Percentiles rank a stretch among this genome's conserved stretches.
These are phyloP conservation scores for Lerema accius DNA, from an alignment of 1,140 invertebrate genomes.

Conservation along the genomic window DNA sequence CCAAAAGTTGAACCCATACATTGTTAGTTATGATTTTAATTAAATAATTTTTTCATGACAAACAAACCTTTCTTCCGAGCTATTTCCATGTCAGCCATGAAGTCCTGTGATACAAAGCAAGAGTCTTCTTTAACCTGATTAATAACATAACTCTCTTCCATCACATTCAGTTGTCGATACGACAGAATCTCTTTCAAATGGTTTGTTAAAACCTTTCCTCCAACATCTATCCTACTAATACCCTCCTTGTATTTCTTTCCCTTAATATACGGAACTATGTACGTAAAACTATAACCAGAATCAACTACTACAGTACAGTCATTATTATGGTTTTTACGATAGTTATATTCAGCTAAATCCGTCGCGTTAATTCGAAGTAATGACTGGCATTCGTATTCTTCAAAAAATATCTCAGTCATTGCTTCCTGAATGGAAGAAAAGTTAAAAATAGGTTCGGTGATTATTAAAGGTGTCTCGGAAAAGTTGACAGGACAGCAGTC, in stretches of 20 bases:
- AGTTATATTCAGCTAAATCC: slow-evolving; percentile 87
- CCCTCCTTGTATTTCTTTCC: slow-evolving; percentile 91
- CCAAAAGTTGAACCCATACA: no score
- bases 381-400: slow-evolving; percentile 96
- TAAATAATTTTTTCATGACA: no score
- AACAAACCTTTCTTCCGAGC: slow-evolving; percentile 85
- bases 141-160: slow-evolving; percentile 99
- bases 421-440: slow-evolving; percentile 96
- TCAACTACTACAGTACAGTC: slow-evolving; percentile 95
- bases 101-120: slow-evolving; percentile 96
- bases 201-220: slow-evolving; percentile 98
- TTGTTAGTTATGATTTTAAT: no score
- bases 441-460: slow-evolving; percentile 98
- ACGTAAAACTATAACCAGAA: slow-evolving; percentile 97
- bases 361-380: slow-evolving; percentile 91
- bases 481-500: slow-evolving; percentile 92
- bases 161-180: slow-evolving; percentile 98
- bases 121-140: slow-evolving; percentile 99
- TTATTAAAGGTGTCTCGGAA: slow-evolving; percentile 90
- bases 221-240: slow-evolving; percentile 95
- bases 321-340: slow-evolving; percentile 83
- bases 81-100: slow-evolving; percentile 92
- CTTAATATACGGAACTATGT: slow-evolving; percentile 97
- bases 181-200: slow-evolving; percentile 99
- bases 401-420: slow-evolving; percentile 98